Base-by-base conservation (phyloP, 2,797 vertebrate species). In the Serranus cabrilla region DNA sequence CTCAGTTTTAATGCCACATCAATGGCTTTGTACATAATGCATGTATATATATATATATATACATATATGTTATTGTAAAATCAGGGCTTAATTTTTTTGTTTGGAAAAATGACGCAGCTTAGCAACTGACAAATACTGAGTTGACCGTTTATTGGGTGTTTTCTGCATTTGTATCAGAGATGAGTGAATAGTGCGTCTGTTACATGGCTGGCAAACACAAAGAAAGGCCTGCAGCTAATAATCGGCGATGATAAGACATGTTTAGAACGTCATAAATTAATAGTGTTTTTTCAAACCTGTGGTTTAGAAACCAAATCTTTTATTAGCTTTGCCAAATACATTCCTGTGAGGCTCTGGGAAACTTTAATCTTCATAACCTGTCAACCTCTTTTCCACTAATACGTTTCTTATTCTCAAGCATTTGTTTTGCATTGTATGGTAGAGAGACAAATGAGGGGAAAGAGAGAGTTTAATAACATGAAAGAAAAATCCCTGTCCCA, bases 181-280 rank as follows among this genome's bases (percentile, higher is more conserved):
- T 43, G 21, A 45, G 11, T 0, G 0, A 42, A 0, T 4, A 2
- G 16, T 4, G 4, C 10, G 1, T 45, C 14, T 12, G 16, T 11
- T 11, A 11, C 13, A 14, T 58, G 37, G 21, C 37, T 7, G n/a
- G 37, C 23, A 43, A 11, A 20, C 3, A 18, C 27, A 65, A 25
- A 46, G 16, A 61, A 25, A 68, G 14, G 27, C 54, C 31, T n/a
- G 16, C 4, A 61, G 18, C 7, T 2, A 40, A 40, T 14, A 8
- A 2, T 13, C 16, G n/a, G 14, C 34, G 18, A 11, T n/a, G 21
- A 51, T 11, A 20, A 0, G 17, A 40, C 37, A 20, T 46, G 23
- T 34, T 55, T n/a, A 10, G 1, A 1, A 21, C 5, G 17, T 4
- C 11, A 54, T 18, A 2, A 46, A 67, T 47, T 1, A 16, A 43